Evolutionary conservation across 2,888 invertebrate species (phyloP), one percentile per base, ranked within the genome.

Genomic region (Cheilosia scutellata): DNA sequence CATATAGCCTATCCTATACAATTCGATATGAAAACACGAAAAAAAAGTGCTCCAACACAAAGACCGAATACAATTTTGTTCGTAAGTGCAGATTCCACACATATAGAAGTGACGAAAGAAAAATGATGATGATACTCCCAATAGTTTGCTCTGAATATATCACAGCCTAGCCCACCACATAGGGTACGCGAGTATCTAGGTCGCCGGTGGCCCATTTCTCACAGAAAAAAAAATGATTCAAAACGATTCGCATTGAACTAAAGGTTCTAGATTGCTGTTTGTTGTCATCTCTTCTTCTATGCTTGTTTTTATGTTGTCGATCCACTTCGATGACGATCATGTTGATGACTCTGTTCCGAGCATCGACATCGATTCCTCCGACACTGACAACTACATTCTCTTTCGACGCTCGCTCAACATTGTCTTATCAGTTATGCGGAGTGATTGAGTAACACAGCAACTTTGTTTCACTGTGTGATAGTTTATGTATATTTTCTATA

Each of bases 121-220:
- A 75, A 79, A 84, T 51, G 80, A 84, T 84, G 58, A 42, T 70
- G 63, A 63, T 83, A 40, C 33, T 80, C 65, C 58, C 51, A 63
- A 74, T 68, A 79, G 68, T 79, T 83, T 60, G 63, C 47, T 72
- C 49, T 16, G 71, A 71, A 65, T 57, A 51, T 65, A 60, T 80
- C 68, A 62, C 62, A 71, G 51, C 58, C 55, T 49, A 72, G 55
- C 65, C 65, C 63, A 82, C 31, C 47, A 47, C 65, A 44, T 25
- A 62, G 13, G 51, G 44, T 37, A 57, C 37, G n/a, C 58, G 27
- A 33, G 70, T 70, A 79, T 71, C 75, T 84, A 70, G 84, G 84
- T 80, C 84, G 68, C 42, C 62, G 75, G 75, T 84, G 84, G 80
- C 84, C 80, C 75, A 84, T 84, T 84, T 84, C 84, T 80, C 84